A percentile compares a stretch with the other conserved stretches of the same genome.
Evolutionary conservation across 1,140 invertebrate species (phyloP).

Genomic region (Lucilia cuprina): DNA sequence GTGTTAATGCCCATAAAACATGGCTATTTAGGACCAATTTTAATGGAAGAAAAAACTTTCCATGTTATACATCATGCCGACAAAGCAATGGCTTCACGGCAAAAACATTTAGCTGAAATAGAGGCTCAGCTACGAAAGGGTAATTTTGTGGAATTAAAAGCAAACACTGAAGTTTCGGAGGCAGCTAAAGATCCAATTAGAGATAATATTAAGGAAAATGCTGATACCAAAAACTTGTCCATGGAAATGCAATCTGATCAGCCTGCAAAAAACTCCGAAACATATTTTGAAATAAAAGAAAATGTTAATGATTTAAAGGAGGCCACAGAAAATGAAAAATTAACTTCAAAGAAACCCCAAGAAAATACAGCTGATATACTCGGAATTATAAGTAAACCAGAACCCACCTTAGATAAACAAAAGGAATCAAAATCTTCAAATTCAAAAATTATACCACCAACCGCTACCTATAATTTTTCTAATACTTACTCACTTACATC

Average conservation of each 20-base stretch:
- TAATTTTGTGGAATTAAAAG: constrained; percentile 54
- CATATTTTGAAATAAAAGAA: too few species aligned
- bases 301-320: background rate
- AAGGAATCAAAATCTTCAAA: too few species aligned
- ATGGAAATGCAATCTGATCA: too few species aligned
- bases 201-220: too few species aligned
- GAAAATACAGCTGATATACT: background rate
- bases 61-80: constrained; percentile 48
- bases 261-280: too few species aligned
- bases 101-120: constrained; percentile 44
- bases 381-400: background rate
- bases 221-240: too few species aligned
- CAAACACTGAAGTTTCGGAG: background rate
- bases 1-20: constrained; percentile 46
- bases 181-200: too few species aligned
- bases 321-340: background rate
- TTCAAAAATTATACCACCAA: too few species aligned
- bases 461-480: too few species aligned
- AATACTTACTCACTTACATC: too few species aligned
- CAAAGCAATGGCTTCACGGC: constrained; percentile 22
- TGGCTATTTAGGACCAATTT: constrained; percentile 57
- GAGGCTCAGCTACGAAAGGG: constrained; percentile 49
- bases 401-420: background rate
- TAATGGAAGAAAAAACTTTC: constrained; percentile 56
- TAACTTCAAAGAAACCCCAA: constrained; percentile 28